Percentiles rank a stretch among this genome's conserved stretches.
phyloP scores from a whole-genome alignment of 2,888 invertebrate species.

The Aplocera efformata region DNA sequence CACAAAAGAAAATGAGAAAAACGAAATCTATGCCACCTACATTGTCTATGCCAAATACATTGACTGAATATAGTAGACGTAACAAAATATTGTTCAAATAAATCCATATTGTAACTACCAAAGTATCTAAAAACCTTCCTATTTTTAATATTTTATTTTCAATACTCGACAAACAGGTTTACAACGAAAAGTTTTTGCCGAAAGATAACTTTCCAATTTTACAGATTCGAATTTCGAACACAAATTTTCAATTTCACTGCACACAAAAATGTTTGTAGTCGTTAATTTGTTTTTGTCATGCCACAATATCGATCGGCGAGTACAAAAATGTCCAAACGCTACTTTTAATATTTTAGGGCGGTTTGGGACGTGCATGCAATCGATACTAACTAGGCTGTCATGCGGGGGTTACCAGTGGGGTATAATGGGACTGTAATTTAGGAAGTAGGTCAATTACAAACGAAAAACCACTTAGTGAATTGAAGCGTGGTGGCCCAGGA shows the following conservation, averaged over 20 bases:
- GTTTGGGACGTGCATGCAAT: constrained; percentile 22
- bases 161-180: background rate
- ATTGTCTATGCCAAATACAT: no score
- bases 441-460: constrained; percentile 5
- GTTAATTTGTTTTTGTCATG: constrained; percentile 27
- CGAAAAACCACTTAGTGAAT: constrained; percentile 1
- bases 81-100: no score
- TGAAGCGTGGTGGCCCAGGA: no score
- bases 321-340: constrained; percentile 37
- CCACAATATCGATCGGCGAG: constrained; percentile 33
- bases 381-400: constrained; percentile 14
- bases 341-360: constrained; percentile 42
- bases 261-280: constrained; percentile 15
- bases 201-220: background rate
- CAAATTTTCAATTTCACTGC: constrained; percentile 15
- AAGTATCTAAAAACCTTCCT: no score
- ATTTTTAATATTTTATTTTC: background rate
- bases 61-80: no score
- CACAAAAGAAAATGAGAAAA: no score
- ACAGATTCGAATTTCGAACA: constrained; percentile 14
- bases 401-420: constrained; percentile 11
- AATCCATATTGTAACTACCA: no score
- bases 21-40: no score
- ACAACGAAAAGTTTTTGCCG: background rate
- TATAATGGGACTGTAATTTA: constrained; percentile 8